Conservation (phyloP, 2,888 invertebrate genomes). For the Chorisops tibialis region DNA sequence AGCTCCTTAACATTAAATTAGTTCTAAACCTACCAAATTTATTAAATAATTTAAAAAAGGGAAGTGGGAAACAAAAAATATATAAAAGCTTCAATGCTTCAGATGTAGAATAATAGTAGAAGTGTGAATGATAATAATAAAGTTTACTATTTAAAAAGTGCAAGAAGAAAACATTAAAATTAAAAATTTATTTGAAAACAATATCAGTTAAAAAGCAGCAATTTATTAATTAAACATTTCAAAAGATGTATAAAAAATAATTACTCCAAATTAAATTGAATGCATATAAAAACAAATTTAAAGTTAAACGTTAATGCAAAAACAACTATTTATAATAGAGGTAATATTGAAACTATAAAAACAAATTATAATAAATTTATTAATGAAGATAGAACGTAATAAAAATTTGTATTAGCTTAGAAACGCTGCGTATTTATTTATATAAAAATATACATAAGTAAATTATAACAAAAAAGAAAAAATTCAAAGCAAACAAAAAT, state of each 20-base stretch:
- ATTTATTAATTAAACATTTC: too few relatives aligned
- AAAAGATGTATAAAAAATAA: too few relatives aligned
- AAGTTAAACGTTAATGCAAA: constrained; percentile 9
- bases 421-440: constrained; percentile 24
- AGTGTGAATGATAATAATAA: not conserved
- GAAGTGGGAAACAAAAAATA: too few relatives aligned
- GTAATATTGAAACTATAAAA: not conserved
- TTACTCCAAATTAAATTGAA: too few relatives aligned
- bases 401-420: constrained; percentile 23
- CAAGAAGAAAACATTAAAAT: too few relatives aligned
- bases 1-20: too few relatives aligned
- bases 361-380: constrained; percentile 5
- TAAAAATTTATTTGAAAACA: too few relatives aligned
- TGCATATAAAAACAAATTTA: not conserved
- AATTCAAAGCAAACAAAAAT: not conserved
- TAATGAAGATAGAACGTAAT: not conserved
- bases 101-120: not conserved
- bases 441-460: constrained; percentile 21
- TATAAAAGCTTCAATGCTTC: constrained; percentile 8
- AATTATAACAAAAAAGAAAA: not conserved
- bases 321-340: not conserved
- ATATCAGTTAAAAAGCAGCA: too few relatives aligned
- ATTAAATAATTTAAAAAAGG: too few relatives aligned
- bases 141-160: not conserved
- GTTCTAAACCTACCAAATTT: too few relatives aligned